phyloP scores from a whole-genome alignment of 2,888 invertebrate genomes.

The Campoplex nolae region DNA sequence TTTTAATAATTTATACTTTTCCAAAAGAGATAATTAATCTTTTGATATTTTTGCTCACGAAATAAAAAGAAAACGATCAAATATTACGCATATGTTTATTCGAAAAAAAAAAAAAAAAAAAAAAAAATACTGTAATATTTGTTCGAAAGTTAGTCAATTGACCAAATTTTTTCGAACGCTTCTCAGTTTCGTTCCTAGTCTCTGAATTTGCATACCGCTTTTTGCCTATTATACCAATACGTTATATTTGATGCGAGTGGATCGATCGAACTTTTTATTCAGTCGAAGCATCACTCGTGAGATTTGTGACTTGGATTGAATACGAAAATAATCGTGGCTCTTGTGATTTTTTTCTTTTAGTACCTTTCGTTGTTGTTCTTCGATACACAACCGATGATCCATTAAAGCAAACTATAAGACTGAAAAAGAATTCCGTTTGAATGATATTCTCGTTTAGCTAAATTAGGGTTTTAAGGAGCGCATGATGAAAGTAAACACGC shows the following conservation, averaged over 20 bases:
- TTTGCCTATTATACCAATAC: neutral
- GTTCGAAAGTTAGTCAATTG: neutral
- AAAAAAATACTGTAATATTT: neutral
- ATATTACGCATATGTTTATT: neutral
- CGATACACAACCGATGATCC: constrained; percentile 51
- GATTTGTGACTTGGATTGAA: neutral
- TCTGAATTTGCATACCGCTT: neutral
- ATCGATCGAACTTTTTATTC: neutral
- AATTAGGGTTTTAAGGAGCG: constrained; percentile 45
- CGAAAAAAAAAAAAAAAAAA: neutral
- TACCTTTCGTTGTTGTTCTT: neutral
- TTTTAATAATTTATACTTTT: neutral
- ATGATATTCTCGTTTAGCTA: constrained; percentile 63
- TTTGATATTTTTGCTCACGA: neutral
- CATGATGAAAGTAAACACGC: constrained; percentile 45
- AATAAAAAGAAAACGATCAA: neutral
- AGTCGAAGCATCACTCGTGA: neutral
- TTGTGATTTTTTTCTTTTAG: constrained; percentile 21
- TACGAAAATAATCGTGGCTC: constrained; percentile 9
- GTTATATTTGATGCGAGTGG: neutral
- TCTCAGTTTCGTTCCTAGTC: neutral
- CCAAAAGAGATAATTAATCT: neutral
- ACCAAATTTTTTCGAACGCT: constrained; percentile 2
- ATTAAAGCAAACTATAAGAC: constrained; percentile 70
- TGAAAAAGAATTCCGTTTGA: constrained; percentile 69